Evolutionary conservation across 2,888 invertebrate species (phyloP).

Genomic region (Athripsodes cinereus): DNA sequence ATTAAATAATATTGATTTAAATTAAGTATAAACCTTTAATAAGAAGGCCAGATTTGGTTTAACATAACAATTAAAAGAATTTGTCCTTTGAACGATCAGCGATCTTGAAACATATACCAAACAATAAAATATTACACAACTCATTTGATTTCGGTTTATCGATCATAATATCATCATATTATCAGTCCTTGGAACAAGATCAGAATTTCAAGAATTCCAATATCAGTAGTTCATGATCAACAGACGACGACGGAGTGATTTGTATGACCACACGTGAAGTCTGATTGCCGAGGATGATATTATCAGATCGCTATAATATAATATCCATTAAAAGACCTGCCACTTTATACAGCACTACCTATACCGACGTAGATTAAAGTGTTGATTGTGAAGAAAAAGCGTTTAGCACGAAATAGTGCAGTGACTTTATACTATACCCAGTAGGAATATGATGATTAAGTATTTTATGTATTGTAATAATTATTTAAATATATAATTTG

Average conservation of each 20-base stretch:
- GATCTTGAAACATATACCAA: no score
- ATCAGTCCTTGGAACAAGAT: background rate
- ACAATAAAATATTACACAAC: no score
- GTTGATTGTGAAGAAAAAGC: background rate
- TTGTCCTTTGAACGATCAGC: no score
- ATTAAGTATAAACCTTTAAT: no score
- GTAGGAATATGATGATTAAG: no score
- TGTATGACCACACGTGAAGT: background rate
- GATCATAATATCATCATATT: background rate
- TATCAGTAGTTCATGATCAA: no score
- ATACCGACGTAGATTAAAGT: background rate
- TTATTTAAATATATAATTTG: no score
- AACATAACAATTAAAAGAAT: no score
- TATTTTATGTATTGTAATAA: no score
- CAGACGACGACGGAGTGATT: background rate
- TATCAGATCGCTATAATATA: background rate
- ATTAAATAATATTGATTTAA: no score
- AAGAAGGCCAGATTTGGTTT: no score
- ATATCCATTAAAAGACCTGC: background rate
- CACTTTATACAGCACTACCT: background rate
- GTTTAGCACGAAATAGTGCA: background rate
- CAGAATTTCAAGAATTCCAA: background rate
- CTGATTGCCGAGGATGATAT: background rate
- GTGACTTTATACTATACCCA: no score
- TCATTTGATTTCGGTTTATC: background rate